phyloP scores from a whole-genome alignment of 2,888 invertebrate genomes.

The Dysmachus trigonus region DNA sequence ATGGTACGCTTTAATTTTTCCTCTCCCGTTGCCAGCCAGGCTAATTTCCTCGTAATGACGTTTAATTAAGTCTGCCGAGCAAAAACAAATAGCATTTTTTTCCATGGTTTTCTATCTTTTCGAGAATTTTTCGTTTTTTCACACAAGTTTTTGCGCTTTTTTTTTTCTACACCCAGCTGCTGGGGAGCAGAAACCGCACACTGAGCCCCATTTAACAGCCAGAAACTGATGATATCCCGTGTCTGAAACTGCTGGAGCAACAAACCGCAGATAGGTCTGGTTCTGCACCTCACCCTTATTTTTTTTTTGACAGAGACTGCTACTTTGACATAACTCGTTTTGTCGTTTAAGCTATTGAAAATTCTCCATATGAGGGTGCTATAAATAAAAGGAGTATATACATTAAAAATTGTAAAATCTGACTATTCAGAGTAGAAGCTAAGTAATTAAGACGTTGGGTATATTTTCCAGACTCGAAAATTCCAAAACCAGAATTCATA shows the following conservation, averaged over 20 bases:
- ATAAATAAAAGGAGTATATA: not conserved
- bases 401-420: too few relatives aligned
- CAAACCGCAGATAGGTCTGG: not conserved
- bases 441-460: too few relatives aligned
- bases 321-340: not conserved
- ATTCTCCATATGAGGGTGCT: not conserved
- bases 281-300: not conserved
- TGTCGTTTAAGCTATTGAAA: not conserved
- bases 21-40: constrained; percentile 18
- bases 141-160: not conserved
- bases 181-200: not conserved
- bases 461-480: too few relatives aligned
- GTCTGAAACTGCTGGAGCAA: not conserved
- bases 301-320: not conserved
- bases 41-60: constrained; percentile 47
- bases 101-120: not conserved
- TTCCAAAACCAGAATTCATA: too few relatives aligned
- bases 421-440: too few relatives aligned
- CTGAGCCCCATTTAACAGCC: not conserved
- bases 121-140: not conserved
- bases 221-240: not conserved
- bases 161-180: not conserved
- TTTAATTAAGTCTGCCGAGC: constrained; percentile 47
- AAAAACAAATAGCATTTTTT: constrained; percentile 30
- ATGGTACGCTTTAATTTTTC: constrained; percentile 39